These are phyloP conservation scores for Charaxes varanes DNA, from an alignment of 1,140 invertebrate genomes.

Conservation along the genomic window DNA sequence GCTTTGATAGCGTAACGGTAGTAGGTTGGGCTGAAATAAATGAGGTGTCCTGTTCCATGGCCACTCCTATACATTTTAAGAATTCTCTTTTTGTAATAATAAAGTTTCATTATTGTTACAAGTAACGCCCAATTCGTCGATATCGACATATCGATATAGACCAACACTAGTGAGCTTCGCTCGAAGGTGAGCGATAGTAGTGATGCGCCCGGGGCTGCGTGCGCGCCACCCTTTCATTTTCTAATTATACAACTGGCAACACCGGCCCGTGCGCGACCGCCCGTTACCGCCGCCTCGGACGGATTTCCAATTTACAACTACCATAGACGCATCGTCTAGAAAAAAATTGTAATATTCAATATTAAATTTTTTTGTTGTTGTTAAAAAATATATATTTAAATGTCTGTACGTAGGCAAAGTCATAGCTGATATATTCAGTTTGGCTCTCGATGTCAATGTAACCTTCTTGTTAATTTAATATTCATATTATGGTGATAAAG, in stretches of 20 bases:
- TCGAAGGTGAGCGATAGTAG: constrained; percentile 66
- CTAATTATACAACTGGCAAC: constrained; percentile 71
- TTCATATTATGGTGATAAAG: too few species aligned
- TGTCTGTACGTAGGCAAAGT: too few species aligned
- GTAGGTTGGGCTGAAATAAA: too few species aligned
- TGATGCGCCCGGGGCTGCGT: constrained; percentile 59
- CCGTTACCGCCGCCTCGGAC: constrained; percentile 1
- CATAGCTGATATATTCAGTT: too few species aligned
- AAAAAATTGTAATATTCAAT: not conserved
- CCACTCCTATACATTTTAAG: too few species aligned
- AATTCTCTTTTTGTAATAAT: not conserved
- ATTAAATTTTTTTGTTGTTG: too few species aligned
- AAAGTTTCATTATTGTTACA: not conserved
- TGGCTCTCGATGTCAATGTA: too few species aligned
- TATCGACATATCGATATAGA: not conserved
- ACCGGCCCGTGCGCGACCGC: constrained; percentile 63
- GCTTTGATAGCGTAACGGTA: too few species aligned
- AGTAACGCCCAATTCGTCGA: constrained; percentile 6
- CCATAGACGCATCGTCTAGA: constrained; percentile 3
- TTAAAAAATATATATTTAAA: too few species aligned
- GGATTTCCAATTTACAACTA: not conserved
- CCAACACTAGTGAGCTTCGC: constrained; percentile 35
- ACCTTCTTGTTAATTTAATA: too few species aligned
- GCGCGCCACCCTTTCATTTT: constrained; percentile 70
- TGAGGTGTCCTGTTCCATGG: too few species aligned